Base-by-base conservation (phyloP, 53 echinoderm and acorn worm species). In the Astropecten irregularis region DNA sequence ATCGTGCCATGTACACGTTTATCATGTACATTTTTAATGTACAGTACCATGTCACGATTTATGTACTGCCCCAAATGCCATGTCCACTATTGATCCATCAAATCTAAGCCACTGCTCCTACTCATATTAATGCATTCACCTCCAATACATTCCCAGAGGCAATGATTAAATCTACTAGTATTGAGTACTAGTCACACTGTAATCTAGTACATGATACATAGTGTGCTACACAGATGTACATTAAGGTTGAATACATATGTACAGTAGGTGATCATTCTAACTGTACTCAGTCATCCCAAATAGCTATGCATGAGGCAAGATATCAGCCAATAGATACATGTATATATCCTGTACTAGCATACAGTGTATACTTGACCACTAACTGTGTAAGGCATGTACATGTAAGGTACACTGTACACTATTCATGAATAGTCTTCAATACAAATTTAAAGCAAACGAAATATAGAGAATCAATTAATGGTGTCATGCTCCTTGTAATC, bases 21-120 rank as follows among this genome's bases (percentile, higher is more conserved):
- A 61, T 3, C 37, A 40, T 36, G 66, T 36, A 66, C 42, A 42
- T 42, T 6, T 42, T 8, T 15, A 31, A 40, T 36, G 66, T 36
- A 66, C 42, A 42, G 6, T 6, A 8, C 6, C 66, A n/a, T 66
- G 34, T 20, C 15, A 32, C 18, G 20, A 35, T 20, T 40, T 32
- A 22, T 66, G 40, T n/a, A 34, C 33, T 19, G 36, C 36, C 66
- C 33, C 38, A 34, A 35, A 40, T 66, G 36, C 66, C 66, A 66
- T 66, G 66, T 66, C 66, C 33, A 66, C 66, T 66, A 66, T 66
- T 66, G 66, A 66, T 66, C 66, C 37, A 19, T 27, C 3, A 6
- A 32, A 66, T 16, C n/a, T 34, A 33, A 34, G 20, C 36, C 34
- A 19, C 21, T n/a, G 21, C 66, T 66, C 66, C 21, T 66, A 35